Evolutionary conservation across 2,888 invertebrate species (phyloP).

Genomic region (Drosophila lutescens): DNA sequence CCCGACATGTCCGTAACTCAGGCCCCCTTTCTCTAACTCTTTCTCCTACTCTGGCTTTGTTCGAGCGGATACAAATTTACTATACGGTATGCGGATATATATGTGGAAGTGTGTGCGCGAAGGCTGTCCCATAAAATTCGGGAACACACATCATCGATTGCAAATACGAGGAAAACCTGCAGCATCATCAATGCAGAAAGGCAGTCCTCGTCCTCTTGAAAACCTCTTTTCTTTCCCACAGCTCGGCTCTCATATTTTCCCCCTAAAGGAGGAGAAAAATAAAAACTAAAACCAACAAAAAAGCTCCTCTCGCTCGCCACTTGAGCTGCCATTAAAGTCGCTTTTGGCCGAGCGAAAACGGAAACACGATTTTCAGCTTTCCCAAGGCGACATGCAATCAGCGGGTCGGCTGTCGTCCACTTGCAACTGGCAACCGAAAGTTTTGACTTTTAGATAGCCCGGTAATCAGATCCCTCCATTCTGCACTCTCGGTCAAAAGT

Average conservation of each 20-base stretch:
- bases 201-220: constrained; percentile 1
- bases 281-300: constrained; percentile 21
- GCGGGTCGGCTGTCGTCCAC: constrained; percentile 21
- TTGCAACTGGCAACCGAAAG: constrained; percentile 21
- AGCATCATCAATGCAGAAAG: constrained; percentile 41
- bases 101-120: constrained; percentile 6
- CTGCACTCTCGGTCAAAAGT: constrained; percentile 15
- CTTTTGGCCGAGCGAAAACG: constrained; percentile 28
- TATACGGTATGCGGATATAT: neutral
- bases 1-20: constrained; percentile 19
- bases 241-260: constrained; percentile 34
- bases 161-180: constrained; percentile 42
- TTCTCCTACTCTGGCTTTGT: constrained; percentile 15
- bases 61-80: constrained; percentile 39
- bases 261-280: neutral
- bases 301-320: constrained; percentile 32
- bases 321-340: constrained; percentile 43
- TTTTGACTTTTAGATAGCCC: constrained; percentile 39
- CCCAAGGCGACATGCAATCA: constrained; percentile 38
- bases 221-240: constrained; percentile 15
- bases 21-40: constrained; percentile 3
- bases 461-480: constrained; percentile 28
- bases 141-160: constrained; percentile 46
- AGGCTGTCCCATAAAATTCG: constrained; percentile 48
- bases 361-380: constrained; percentile 39